Base-by-base conservation (phyloP, 2,797 vertebrate species). In the Chaetophractus vellerosus region DNA sequence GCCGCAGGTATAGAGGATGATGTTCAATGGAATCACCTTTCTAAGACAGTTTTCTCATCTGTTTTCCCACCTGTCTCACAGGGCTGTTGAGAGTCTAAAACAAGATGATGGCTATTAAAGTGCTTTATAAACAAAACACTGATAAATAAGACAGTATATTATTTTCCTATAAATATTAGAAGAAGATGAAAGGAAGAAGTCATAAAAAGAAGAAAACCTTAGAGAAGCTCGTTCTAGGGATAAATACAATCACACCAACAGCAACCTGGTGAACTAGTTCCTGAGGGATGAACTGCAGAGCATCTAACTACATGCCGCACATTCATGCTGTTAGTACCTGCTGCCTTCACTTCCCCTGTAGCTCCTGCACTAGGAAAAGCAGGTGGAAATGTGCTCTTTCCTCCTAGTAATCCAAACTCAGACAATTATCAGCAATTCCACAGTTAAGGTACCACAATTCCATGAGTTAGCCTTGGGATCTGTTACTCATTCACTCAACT, bases 41-140 rank as follows among this genome's bases (percentile, higher is more conserved):
- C 48, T 1, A 50, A 68, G 75, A 45, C n/a, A 66, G 2, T 31
- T 69, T 95, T 64, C 6, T 48, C 38, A 75, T 87, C 50, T 87
- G 41, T 16, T 57, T 6, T 64, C 16, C 1, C 11, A 52, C n/a
- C 11, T 66, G 52, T 55, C 76, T 61, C 74, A 71, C 6, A 66
- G 72, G 14, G 83, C 36, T 81, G 31, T 87, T 93, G 66, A 87
- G 26, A 66, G 52, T 64, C 21, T 38, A 80, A 78, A 86, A 24
- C 23, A 75, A 55, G 18, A 61, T 16, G 31, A 72, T 36, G 45
- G 24, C 61, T 68, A 75, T 7, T 83, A 66, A 52, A 41, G 85
- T 79, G 18, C 15, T 68, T 85, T 72, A 26, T 36, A 66, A 91
- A 78, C 9, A 63, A 41, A 93, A 66, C 21, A 81, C 52, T 55